Percentiles rank a stretch among this genome's conserved stretches.
These are phyloP conservation scores for Siniperca obscura DNA, from an alignment of 2,797 vertebrate genomes.

Conservation along the genomic window DNA sequence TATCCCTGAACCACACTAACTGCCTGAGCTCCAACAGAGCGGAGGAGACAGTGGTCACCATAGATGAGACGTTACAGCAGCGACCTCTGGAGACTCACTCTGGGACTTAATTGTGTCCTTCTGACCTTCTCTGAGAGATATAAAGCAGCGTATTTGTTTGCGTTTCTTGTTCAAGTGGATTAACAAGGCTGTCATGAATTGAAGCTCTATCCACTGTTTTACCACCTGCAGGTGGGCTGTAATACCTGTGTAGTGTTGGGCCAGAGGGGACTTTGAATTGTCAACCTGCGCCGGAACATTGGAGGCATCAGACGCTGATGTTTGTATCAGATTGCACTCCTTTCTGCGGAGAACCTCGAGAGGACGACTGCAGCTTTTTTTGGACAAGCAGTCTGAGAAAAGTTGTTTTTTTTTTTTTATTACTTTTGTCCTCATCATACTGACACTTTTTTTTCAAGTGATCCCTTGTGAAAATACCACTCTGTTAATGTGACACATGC, in stretches of 20 bases:
- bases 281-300: conserved; percentile 8
- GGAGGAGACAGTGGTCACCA: conserved; percentile 86
- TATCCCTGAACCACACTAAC: conserved; percentile 70
- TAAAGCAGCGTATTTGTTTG: conserved; percentile 52
- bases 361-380: conserved; percentile 4
- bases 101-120: conserved; percentile 61
- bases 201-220: conserved; percentile 60
- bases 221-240: conserved; percentile 46
- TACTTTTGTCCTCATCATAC: background rate
- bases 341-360: conserved; percentile 6
- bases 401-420: background rate
- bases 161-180: conserved; percentile 66
- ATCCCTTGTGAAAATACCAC: conserved; percentile 26
- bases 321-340: conserved; percentile 27
- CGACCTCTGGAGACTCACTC: conserved; percentile 79
- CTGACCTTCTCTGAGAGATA: conserved; percentile 24
- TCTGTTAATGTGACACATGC: conserved; percentile 26
- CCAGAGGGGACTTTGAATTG: background rate
- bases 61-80: conserved; percentile 81
- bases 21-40: conserved; percentile 46
- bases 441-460: conserved; percentile 7
- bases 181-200: conserved; percentile 43
- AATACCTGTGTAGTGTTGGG: conserved; percentile 31
- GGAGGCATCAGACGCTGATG: conserved; percentile 23
- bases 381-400: conserved; percentile 19